These are phyloP conservation scores for Tyrophagus putrescentiae DNA, from an alignment of 1,140 invertebrate species.

Conservation along the genomic window DNA sequence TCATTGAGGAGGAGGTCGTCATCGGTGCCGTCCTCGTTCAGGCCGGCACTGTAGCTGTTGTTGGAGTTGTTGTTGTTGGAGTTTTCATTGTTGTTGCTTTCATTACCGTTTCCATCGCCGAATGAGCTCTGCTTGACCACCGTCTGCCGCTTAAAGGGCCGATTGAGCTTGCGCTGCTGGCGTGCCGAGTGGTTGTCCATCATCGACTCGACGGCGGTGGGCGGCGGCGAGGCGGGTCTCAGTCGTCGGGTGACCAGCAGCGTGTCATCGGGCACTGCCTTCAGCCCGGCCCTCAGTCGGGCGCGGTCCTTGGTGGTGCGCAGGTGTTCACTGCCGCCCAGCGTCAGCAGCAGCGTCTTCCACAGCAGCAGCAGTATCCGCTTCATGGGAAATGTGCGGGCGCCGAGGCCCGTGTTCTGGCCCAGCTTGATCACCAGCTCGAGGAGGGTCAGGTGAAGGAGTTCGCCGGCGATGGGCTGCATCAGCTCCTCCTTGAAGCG, in stretches of 20 bases:
- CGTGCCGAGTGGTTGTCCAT: conserved; percentile 77
- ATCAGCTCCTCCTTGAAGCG: conserved; percentile 23
- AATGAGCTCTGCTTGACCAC: conserved; percentile 20
- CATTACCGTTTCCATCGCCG: too few species aligned
- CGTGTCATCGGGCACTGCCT: conserved; percentile 71
- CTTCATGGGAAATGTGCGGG: conserved; percentile 96
- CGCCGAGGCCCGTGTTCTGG: conserved; percentile 66
- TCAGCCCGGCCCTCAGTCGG: conserved; percentile 51
- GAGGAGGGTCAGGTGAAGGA: conserved; percentile 70
- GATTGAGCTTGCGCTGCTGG: conserved; percentile 46
- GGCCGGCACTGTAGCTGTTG: too few species aligned
- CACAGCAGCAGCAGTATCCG: conserved; percentile 88
- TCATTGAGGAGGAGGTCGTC: conserved; percentile 11
- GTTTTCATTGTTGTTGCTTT: background rate
- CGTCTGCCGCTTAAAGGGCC: conserved; percentile 45
- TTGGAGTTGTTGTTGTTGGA: too few species aligned
- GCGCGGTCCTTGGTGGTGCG: conserved; percentile 57
- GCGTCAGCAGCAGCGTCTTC: conserved; percentile 69
- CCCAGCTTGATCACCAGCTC: conserved; percentile 88
- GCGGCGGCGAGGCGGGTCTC: conserved; percentile 84
- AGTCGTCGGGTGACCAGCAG: conserved; percentile 79
- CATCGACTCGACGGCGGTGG: conserved; percentile 74
- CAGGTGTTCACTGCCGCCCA: conserved; percentile 71
- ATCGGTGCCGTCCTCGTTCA: conserved; percentile 4
- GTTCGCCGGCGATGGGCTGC: conserved; percentile 47